Evolutionary conservation across 2,888 invertebrate species (phyloP).

Genomic region (Sympetrum striolatum): DNA sequence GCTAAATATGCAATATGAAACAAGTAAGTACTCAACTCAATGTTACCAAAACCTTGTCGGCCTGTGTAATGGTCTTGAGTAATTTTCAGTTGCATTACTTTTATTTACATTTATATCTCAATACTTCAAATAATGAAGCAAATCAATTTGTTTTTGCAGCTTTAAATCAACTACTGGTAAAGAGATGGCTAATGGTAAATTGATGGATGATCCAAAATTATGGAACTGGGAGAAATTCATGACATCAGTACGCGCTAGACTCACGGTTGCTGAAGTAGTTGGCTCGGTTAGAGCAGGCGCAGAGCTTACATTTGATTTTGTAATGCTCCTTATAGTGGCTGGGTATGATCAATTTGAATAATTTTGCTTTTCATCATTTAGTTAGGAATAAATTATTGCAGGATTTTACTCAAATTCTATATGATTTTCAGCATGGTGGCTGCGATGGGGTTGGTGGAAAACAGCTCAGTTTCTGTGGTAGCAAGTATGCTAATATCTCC

Average conservation of each 20-base stretch:
- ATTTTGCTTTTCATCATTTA: too few relatives aligned
- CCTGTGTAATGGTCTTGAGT: too few relatives aligned
- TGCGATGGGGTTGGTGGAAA: conserved; percentile 75
- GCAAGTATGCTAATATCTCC: conserved; percentile 85
- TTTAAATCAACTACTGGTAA: too few relatives aligned
- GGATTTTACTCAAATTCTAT: conserved; percentile 10
- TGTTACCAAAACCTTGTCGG: too few relatives aligned
- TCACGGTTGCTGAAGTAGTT: conserved; percentile 76
- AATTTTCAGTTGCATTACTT: too few relatives aligned
- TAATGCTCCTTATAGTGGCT: conserved; percentile 73
- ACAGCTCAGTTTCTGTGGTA: conserved; percentile 75
- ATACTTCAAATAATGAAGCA: too few relatives aligned
- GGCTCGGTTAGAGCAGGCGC: conserved; percentile 73
- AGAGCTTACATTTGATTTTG: conserved; percentile 76
- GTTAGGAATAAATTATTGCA: too few relatives aligned
- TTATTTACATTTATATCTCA: too few relatives aligned
- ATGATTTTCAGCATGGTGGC: conserved; percentile 67
- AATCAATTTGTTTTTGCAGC: too few relatives aligned
- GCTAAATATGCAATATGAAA: too few relatives aligned
- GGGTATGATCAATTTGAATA: conserved; percentile 61
- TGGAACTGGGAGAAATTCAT: conserved; percentile 69
- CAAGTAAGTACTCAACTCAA: too few relatives aligned
- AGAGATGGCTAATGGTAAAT: too few relatives aligned
- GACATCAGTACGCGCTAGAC: conserved; percentile 69
- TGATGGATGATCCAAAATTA: not conserved